Evolutionary conservation across 2,888 invertebrate genomes (phyloP).

Genomic region (Crossocerus cetratus): DNA sequence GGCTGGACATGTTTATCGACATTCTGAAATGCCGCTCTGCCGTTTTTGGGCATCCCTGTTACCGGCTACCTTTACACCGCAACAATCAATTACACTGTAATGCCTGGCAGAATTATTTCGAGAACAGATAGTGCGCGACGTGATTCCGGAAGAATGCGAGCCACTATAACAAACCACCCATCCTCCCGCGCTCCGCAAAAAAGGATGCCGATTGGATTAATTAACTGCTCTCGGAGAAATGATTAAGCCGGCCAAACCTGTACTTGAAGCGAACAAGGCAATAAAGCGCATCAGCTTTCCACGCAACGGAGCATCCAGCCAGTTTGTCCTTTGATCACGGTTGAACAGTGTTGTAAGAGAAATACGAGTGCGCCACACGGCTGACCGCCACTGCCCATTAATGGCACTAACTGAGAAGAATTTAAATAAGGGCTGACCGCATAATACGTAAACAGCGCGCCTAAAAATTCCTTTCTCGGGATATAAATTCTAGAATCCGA

Average conservation of each 20-base stretch:
- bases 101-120: constrained; percentile 52
- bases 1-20: constrained; percentile 68
- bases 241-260: too few relatives aligned
- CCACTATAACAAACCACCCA: constrained; percentile 9
- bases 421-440: constrained; percentile 44
- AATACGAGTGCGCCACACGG: constrained; percentile 23
- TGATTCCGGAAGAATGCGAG: constrained; percentile 31
- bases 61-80: constrained; percentile 56
- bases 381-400: constrained; percentile 39
- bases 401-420: constrained; percentile 18
- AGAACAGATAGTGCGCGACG: constrained; percentile 38
- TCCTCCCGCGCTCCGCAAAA: constrained; percentile 15
- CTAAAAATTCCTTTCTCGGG: constrained; percentile 49
- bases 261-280: too few relatives aligned
- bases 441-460: constrained; percentile 38
- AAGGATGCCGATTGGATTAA: constrained; percentile 10
- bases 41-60: constrained; percentile 59
- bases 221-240: background rate
- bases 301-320: too few relatives aligned
- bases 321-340: too few relatives aligned
- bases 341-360: background rate
- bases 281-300: too few relatives aligned
- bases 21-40: constrained; percentile 62
- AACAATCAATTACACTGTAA: constrained; percentile 59
- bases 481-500: constrained; percentile 42